Percentiles rank a stretch among this genome's conserved stretches.
phyloP scores from a whole-genome alignment of 2,113 vertebrate species.

The Pimephales promelas region DNA sequence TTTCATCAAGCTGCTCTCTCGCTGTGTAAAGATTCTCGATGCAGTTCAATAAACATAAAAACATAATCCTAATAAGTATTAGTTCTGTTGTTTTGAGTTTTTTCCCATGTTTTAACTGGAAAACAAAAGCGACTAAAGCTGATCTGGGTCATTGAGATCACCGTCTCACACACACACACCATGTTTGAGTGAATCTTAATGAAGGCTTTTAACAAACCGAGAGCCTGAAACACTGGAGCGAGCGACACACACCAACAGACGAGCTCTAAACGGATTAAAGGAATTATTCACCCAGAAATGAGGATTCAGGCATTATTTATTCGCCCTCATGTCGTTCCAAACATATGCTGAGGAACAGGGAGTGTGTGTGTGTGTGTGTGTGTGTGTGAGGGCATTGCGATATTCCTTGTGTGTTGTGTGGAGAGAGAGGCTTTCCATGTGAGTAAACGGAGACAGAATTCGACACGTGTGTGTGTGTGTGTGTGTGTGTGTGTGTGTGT shows the following conservation, averaged over 20 bases:
- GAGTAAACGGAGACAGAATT: neutral
- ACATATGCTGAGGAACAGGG: neutral
- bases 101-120: neutral
- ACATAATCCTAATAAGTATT: too few species aligned
- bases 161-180: neutral
- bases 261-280: conserved; percentile 15
- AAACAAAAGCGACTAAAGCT: neutral
- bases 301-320: neutral
- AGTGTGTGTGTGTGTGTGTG: neutral
- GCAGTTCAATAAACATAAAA: too few species aligned
- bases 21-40: too few species aligned
- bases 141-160: neutral
- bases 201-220: neutral
- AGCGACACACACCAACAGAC: neutral
- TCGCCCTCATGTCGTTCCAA: neutral
- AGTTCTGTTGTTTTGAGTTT: neutral
- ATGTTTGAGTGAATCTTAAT: neutral
- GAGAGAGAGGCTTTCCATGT: neutral
- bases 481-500: too few species aligned
- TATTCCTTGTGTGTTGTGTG: too few species aligned
- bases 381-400: neutral
- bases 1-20: neutral
- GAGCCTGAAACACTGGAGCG: neutral
- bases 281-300: neutral
- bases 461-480: too few species aligned